These are phyloP conservation scores for Caranx melampygus DNA, from an alignment of 2,113 vertebrate species.

Conservation along the genomic window DNA sequence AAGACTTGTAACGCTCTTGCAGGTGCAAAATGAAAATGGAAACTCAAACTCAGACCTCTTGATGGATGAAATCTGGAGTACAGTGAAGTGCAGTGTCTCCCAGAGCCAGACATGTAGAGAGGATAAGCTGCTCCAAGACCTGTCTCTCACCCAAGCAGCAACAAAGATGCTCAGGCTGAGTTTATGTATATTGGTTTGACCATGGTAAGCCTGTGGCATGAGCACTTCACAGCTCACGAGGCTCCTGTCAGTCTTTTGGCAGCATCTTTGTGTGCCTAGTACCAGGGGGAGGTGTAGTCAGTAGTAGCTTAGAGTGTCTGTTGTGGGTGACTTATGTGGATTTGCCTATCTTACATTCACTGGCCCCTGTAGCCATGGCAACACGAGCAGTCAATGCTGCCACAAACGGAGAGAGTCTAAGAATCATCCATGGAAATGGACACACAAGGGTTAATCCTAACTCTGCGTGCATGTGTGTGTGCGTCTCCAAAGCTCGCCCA, in stretches of 20 bases:
- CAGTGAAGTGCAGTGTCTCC: slow-evolving; percentile 39
- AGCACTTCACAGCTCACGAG: slow-evolving; percentile 66
- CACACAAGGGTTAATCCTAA: slow-evolving; percentile 78
- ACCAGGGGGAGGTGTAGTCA: slow-evolving; percentile 66
- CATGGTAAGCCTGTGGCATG: slow-evolving; percentile 59
- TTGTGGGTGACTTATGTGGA: slow-evolving; percentile 78
- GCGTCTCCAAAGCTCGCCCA: slow-evolving; percentile 67
- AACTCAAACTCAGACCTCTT: slow-evolving; percentile 4
- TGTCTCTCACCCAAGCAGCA: slow-evolving; percentile 54
- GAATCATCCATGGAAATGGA: slow-evolving; percentile 77
- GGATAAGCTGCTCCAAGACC: slow-evolving; percentile 60
- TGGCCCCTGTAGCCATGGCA: slow-evolving; percentile 80
- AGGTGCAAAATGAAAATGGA: slow-evolving; percentile 17
- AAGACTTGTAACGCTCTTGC: not conserved
- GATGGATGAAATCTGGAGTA: slow-evolving; percentile 23
- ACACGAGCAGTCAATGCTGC: slow-evolving; percentile 77
- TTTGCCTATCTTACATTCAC: slow-evolving; percentile 78
- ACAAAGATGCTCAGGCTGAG: slow-evolving; percentile 52
- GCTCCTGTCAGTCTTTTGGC: slow-evolving; percentile 65
- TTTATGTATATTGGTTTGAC: slow-evolving; percentile 62
- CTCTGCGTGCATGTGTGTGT: slow-evolving; percentile 41
- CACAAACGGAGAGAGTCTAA: slow-evolving; percentile 71
- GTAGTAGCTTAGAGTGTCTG: slow-evolving; percentile 74
- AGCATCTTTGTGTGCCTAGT: slow-evolving; percentile 71
- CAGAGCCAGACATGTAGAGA: slow-evolving; percentile 41